phyloP scores from a whole-genome alignment of 2,797 vertebrate species.

The Morelia viridis region DNA sequence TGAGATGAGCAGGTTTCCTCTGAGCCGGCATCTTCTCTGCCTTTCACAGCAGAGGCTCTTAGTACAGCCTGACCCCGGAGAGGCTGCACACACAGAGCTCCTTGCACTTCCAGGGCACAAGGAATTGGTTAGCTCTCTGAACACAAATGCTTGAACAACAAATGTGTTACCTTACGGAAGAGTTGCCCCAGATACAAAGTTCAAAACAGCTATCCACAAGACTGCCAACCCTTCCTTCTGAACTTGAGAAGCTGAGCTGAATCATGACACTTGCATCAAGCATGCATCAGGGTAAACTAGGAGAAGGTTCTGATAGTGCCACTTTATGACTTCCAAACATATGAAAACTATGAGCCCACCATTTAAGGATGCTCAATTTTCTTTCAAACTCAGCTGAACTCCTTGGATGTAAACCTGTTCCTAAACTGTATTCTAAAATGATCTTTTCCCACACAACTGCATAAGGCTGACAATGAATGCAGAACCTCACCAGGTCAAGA shows the following conservation, averaged over 20 bases:
- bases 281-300: background rate
- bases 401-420: background rate
- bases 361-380: background rate
- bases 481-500: background rate
- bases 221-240: background rate
- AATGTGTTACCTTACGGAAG: background rate
- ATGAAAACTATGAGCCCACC: background rate
- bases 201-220: background rate
- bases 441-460: background rate
- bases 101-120: background rate
- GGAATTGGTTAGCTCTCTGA: background rate
- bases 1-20: background rate
- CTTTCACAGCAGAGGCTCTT: background rate
- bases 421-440: background rate
- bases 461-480: background rate
- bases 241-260: background rate
- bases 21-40: background rate
- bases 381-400: background rate
- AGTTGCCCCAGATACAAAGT: background rate
- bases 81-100: background rate
- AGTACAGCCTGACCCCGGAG: background rate
- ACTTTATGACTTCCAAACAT: background rate
- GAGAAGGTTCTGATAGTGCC: background rate
- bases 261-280: background rate
- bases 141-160: too few species aligned